Base-by-base conservation (phyloP, 2,113 vertebrate species). In the Pedionomus torquatus region DNA sequence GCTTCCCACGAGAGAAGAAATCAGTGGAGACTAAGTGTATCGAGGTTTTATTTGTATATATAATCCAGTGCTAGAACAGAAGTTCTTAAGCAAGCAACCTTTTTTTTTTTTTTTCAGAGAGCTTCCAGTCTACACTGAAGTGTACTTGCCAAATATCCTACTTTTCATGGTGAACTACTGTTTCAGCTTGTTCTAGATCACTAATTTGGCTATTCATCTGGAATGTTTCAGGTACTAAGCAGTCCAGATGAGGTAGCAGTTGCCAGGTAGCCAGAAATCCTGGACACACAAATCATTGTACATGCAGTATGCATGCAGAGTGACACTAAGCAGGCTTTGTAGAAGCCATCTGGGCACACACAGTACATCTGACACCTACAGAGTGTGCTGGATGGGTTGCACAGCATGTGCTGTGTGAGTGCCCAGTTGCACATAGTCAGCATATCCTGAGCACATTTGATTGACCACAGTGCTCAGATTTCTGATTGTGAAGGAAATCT, bases 331-430 rank as follows among this genome's bases (percentile, higher is more conserved):
- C 35, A 90, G 57, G 28, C 30, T 55, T 48, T 69, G 35, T 18
- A 83, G 55, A 71, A 91, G 33, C 54, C 52, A 44, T 7, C 5
- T 44, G 35, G 63, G 52, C 52, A 68, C 35, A 75, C 10, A 26
- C 2, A 21, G 20, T 20, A 17, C 0, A 1, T 37, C 41, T 58
- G 48, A 70, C 3, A 55, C n/a, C 49, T 37, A 41, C 7, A 46
- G 39, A 54, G 43, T 7, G 8, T 33, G 54, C 35, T 57, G 51
- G 44, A 60, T 68, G 23, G 23, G 28, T 66, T 81, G 83, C n/a
- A 49, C n/a, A 70, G 14, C 9, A 6, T 1, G 10, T 30, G 48
- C 55, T 81, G 64, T 18, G 2, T 0, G 0, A 57, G 11, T 44
- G 37, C 37, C 25, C 61, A 10, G 5, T 23, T 83, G 49, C 44